phyloP scores from a whole-genome alignment of 2,113 vertebrate genomes.

The Pampusana beccarii region DNA sequence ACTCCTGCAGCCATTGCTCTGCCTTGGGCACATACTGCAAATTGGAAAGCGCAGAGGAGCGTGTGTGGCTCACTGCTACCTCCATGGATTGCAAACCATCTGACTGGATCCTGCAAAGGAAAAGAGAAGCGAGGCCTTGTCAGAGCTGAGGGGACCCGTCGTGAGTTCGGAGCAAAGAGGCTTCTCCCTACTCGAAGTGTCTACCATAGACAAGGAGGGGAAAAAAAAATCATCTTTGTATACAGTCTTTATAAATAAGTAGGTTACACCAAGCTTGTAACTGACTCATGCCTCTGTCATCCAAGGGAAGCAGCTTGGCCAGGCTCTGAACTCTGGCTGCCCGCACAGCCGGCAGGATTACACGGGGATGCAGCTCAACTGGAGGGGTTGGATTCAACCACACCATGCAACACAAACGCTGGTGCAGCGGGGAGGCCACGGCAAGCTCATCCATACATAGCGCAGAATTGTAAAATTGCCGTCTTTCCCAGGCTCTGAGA shows the following conservation, averaged over 20 bases:
- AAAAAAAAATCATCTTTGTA: not conserved
- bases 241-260: not conserved
- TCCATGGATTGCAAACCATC: not conserved
- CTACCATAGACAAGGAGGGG: not conserved
- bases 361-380: not conserved
- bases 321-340: conserved; percentile 8
- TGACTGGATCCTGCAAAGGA: not conserved
- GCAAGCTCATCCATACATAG: not conserved
- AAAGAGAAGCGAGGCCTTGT: not conserved
- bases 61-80: not conserved
- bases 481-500: not conserved
- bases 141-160: accelerated
- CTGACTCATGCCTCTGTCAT: conserved; percentile 6
- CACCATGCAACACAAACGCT: not conserved
- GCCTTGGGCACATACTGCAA: not conserved
- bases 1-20: not conserved
- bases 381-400: not conserved
- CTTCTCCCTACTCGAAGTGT: not conserved
- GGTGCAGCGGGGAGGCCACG: not conserved
- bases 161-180: not conserved
- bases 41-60: not conserved
- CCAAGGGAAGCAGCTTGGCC: not conserved
- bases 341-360: not conserved
- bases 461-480: not conserved
- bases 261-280: not conserved